Base-by-base conservation (phyloP, 2,888 invertebrate genomes). In the Drosophila kuntzei region DNA sequence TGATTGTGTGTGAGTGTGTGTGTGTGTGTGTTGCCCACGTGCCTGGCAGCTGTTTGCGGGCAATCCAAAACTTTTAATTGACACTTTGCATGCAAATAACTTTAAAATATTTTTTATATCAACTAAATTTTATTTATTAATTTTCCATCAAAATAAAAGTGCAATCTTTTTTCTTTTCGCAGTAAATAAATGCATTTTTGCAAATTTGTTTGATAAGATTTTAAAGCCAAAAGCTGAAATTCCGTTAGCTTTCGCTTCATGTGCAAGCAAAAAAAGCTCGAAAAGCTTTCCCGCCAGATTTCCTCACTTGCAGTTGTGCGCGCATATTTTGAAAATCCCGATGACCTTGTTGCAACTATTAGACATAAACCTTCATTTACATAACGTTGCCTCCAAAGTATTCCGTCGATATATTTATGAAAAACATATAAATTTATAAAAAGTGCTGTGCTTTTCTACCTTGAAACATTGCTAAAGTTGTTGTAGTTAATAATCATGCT, bases 231-330 rank as follows among this genome's bases (percentile, higher is more conserved):
- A 73, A 65, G 81, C 81, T 78, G 79, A 58, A 60, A 36, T 14
- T 22, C 22, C 6, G 2, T 55, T 50, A 80, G 86, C 80, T 80
- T 79, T 69, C n/a, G 41, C n/a, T 58, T 43, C 22, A 7, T 34
- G 12, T 67, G 70, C 59, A 47, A 29, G 34, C 36, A 41, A 37
- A 32, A 25, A 62, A 78, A 85, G 86, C 82, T 84, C 37, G 20
- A 8, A 60, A 68, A 80, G 81, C 71, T 70, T 49, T 41, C 7
- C 11, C 12, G 5, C 27, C 9, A 20, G 11, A 1, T 9, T 25
- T 41, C 29, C 34, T 32, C 6, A 36, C 18, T 32, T 73, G 78
- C 78, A 70, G 47, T 62, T 63, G 62, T 29, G 43, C 70, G 79
- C 85, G 85, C 46, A 18, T 34, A 16, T 58, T 68, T 55, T 43